Base-by-base conservation (phyloP, 35 echinoderm and acorn worm species). In the Stichopus chloronotus region DNA sequence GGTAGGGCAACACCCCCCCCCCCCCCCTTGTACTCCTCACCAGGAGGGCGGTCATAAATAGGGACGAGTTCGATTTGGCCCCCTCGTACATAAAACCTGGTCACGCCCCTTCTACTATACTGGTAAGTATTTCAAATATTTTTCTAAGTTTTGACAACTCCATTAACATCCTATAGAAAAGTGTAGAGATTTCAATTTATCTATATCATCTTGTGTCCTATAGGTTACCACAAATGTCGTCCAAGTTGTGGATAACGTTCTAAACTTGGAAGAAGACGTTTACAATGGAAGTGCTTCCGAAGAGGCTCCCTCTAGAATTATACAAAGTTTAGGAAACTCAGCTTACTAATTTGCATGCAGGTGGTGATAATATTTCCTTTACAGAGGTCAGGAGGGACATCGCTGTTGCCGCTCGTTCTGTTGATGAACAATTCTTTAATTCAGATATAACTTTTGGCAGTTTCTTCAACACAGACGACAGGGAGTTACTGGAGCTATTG, bases 361-460 rank as follows among this genome's bases (percentile, higher is more conserved):
- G 72, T 20, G 8, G 5, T 8, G 24, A 17, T 17, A 76, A 76
- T 76, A 20, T 76, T 16, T 20, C 30, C 30, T 43, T 43, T 43
- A 43, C 30, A 43, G 30, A 43, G 30, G 30, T 43, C 30, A 43
- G 30, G 30, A 43, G 30, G 30, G 30, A 43, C 30, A 43, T 43
- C 30, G 59, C 59, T 14, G 69, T 74, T 14, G 19, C 6, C 17
- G 69, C 69, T 6, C 19, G 13, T n/a, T 20, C 69, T 14, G 11
- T n/a, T 7, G 69, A 74, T 19, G 14, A 74, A 21, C 7, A 74
- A 20, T 7, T 20, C 69, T 74, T 74, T 14, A 7, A 20, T 16
- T 74, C 69, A n/a, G 69, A 74, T 20, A 20, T 74, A 14, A 74
- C 69, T 19, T 85, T 85, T 85, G 82, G 82, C 5, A 85, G n/a